A percentile compares a stretch with the other conserved stretches of the same genome.
Conservation (phyloP, 2,888 invertebrate genomes). For the Aphelenchoides bicaudatus region DNA sequence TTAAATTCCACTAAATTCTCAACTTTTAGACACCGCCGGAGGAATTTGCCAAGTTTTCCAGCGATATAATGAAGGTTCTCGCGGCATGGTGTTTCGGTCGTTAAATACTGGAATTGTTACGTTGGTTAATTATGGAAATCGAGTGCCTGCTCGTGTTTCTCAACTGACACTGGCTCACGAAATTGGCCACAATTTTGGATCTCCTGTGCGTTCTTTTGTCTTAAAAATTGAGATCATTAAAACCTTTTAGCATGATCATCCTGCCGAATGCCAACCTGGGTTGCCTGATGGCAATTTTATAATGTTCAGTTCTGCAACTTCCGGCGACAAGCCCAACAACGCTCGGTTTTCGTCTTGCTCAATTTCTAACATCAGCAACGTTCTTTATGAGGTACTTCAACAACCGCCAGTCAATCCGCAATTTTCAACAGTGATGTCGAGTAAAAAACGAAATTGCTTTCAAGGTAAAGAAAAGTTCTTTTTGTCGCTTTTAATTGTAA, state of each 20-base stretch:
- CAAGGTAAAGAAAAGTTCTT: constrained; percentile 62
- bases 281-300: constrained; percentile 92
- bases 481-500: constrained; percentile 11
- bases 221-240: neutral
- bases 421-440: constrained; percentile 65
- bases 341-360: constrained; percentile 93
- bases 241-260: constrained; percentile 48
- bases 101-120: constrained; percentile 98
- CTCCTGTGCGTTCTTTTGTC: constrained; percentile 71
- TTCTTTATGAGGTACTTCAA: constrained; percentile 52
- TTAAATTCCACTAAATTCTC: neutral
- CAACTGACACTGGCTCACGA: constrained; percentile 96
- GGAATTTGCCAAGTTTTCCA: constrained; percentile 96
- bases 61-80: constrained; percentile 84
- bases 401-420: constrained; percentile 51
- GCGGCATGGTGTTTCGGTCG: constrained; percentile 86
- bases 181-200: constrained; percentile 98
- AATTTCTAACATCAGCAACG: constrained; percentile 68
- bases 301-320: constrained; percentile 94
- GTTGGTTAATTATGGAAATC: constrained; percentile 87
- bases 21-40: constrained; percentile 81
- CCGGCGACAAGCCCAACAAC: constrained; percentile 94
- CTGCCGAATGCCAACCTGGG: constrained; percentile 76
- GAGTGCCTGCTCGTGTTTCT: constrained; percentile 94
- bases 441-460: constrained; percentile 88